These are phyloP conservation scores for Polypedilum pembai DNA, from an alignment of 1,140 invertebrate species.

Conservation along the genomic window DNA sequence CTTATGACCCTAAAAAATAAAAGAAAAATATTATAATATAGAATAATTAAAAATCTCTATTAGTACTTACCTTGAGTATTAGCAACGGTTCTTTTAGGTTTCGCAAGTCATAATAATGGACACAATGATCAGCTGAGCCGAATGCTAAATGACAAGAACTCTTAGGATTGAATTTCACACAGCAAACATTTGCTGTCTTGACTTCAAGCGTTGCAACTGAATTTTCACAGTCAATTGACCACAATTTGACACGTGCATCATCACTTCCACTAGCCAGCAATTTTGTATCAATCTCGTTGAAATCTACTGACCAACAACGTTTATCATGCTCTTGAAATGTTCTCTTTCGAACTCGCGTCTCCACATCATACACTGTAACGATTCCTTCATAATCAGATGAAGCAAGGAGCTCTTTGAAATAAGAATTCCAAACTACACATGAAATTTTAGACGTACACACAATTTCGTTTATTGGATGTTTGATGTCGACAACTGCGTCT, in stretches of 20 bases:
- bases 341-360: constrained; percentile 64
- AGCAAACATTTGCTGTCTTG: constrained; percentile 86
- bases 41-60: neutral
- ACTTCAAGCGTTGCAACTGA: constrained; percentile 82
- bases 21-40: neutral
- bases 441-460: constrained; percentile 91
- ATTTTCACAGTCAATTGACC: constrained; percentile 80
- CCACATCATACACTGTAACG: constrained; percentile 89
- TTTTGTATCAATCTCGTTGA: constrained; percentile 85
- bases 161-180: constrained; percentile 91
- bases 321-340: constrained; percentile 89
- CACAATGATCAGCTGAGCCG: constrained; percentile 93
- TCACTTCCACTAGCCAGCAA: constrained; percentile 90
- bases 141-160: constrained; percentile 83
- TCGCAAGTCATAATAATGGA: constrained; percentile 92
- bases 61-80: constrained; percentile 56
- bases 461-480: constrained; percentile 91
- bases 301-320: constrained; percentile 94
- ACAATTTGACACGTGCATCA: constrained; percentile 90
- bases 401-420: constrained; percentile 81
- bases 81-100: constrained; percentile 74
- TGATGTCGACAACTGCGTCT: constrained; percentile 74
- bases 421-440: constrained; percentile 90
- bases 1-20: constrained; percentile 58
- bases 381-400: constrained; percentile 95